A percentile compares a stretch with the other conserved stretches of the same genome.
These are phyloP conservation scores for Rhea pennata DNA, from an alignment of 2,113 vertebrate genomes.

Conservation along the genomic window DNA sequence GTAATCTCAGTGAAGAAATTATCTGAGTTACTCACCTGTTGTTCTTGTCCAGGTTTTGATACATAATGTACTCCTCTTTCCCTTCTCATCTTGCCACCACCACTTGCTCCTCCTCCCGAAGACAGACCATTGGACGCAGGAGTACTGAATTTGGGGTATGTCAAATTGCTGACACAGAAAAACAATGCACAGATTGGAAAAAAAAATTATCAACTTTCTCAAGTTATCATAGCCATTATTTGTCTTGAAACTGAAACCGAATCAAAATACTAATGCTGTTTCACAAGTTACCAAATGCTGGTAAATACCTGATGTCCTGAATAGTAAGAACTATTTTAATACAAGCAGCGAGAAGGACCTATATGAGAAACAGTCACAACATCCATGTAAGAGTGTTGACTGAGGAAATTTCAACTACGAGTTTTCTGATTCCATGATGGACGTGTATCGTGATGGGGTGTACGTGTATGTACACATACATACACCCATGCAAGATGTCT, in stretches of 20 bases:
- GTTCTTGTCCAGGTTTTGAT: slow-evolving; percentile 76
- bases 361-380: not conserved
- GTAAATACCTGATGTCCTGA: not conserved
- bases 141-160: slow-evolving; percentile 82
- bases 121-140: slow-evolving; percentile 83
- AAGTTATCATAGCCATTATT: not conserved
- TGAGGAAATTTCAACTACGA: slow-evolving; percentile 34
- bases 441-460: not conserved
- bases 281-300: not conserved
- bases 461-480: not conserved
- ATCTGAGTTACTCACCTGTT: slow-evolving; percentile 77
- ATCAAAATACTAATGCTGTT: not conserved
- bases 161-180: slow-evolving; percentile 75
- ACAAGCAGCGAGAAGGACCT: not conserved
- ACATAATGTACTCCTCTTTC: slow-evolving; percentile 80
- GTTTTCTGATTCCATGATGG: not conserved
- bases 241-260: not conserved
- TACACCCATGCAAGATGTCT: fast-evolving
- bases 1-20: not conserved
- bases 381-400: slow-evolving; percentile 31
- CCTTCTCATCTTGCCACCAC: slow-evolving; percentile 90
- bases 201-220: not conserved
- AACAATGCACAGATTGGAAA: not conserved
- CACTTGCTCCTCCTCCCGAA: slow-evolving; percentile 78
- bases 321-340: not conserved